Base-by-base conservation (phyloP, 2,113 vertebrate species). In the Antigone vipio region DNA sequence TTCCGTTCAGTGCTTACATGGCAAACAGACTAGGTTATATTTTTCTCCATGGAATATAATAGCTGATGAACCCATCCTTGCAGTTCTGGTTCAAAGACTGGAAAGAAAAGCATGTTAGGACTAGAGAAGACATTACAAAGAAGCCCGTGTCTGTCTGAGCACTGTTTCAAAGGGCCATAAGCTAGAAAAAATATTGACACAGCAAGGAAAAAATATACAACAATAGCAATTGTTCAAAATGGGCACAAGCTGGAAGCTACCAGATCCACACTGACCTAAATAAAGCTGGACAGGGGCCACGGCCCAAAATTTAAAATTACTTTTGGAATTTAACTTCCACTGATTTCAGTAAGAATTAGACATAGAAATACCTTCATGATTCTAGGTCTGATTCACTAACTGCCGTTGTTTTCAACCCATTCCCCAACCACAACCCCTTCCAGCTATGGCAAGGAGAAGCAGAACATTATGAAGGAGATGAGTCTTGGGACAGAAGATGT, bases 121-220 rank as follows among this genome's bases (percentile, higher is more conserved):
- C 62, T 72, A 50, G 69, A 55, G 63, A 45, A 89, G 81, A 44
- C 52, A 59, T 71, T 69, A 17, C 55, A 80, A 81, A 45, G 53
- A 91, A 75, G 16, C 11, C 72, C 15, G 3, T 59, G 42, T 56
- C 77, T 87, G 40, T 27, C 1, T 1, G 45, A 87, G 50, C 50
- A 29, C 38, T 49, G 7, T 66, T 95, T 92, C 75, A 94, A 88
- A 96, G 63, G 42, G 21, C 55, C 34, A 74, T 85, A 88, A 71
- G 1, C 67, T 92, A 71, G 71, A 88, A 88, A 81, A 97, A 96
- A 97, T 85, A 96, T 94, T 97, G 92, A 88, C 84, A 77, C 47
- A 85, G 50, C 55, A 73, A 95, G 85, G 85, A 83, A 95, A 95
- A 91, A 95, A 75, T 71, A 94, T 55, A 34, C 60, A 91, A 93